Conservation (phyloP, 2,113 vertebrate species). For the Perca flavescens region DNA sequence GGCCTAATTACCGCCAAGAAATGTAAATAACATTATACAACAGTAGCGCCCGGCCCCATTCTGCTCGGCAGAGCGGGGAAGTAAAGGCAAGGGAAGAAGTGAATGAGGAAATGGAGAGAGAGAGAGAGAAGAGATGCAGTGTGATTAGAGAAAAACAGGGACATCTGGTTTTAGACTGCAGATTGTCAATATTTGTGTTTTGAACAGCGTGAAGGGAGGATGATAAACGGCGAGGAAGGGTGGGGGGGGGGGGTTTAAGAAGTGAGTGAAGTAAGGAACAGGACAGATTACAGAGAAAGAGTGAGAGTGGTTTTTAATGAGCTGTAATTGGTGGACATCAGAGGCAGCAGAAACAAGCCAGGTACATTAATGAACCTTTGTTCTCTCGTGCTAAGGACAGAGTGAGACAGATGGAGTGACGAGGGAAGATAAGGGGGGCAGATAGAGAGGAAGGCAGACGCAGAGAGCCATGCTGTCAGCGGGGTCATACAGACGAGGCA, state of each 20-base stretch:
- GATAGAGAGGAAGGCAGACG: neutral
- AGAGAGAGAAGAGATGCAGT: neutral
- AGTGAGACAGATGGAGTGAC: conserved; percentile 17
- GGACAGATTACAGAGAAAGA: neutral
- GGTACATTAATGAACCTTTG: conserved; percentile 69
- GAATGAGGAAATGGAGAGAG: neutral
- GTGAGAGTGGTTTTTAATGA: conserved; percentile 44
- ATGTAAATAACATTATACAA: conserved; percentile 91
- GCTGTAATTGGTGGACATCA: conserved; percentile 64
- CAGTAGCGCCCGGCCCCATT: conserved; percentile 45
- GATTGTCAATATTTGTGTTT: neutral
- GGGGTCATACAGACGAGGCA: neutral
- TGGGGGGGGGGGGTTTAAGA: neutral
- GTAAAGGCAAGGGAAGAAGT: neutral
- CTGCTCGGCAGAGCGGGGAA: neutral
- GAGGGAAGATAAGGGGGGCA: neutral
- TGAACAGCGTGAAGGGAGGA: neutral
- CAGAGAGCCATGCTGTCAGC: neutral
- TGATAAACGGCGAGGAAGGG: neutral
- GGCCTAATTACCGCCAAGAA: conserved; percentile 89
- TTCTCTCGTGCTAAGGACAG: conserved; percentile 37
- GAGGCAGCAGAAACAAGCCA: conserved; percentile 49
- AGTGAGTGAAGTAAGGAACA: conserved; percentile 8
- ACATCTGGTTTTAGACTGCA: neutral
- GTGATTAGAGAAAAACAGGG: neutral